Conservation (phyloP, 2,113 vertebrate genomes). For the Anarrhichthys ocellatus region DNA sequence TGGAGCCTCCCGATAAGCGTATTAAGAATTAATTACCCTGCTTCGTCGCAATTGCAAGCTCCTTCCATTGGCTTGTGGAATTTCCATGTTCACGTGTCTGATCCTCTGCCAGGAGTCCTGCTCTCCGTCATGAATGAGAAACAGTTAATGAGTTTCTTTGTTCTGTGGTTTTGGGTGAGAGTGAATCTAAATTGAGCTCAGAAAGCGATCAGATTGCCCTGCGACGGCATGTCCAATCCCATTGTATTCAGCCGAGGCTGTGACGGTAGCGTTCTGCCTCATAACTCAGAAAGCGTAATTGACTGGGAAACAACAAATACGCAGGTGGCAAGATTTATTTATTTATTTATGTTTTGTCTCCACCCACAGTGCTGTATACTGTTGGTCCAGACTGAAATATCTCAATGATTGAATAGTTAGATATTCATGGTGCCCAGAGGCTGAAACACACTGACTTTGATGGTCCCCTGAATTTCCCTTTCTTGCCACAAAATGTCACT, state of each 20-base stretch:
- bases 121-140: conserved; percentile 59
- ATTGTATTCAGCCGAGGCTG: conserved; percentile 28
- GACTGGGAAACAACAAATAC: conserved; percentile 11
- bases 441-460: not conserved
- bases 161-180: conserved; percentile 41
- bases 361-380: not conserved
- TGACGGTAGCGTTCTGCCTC: conserved; percentile 17
- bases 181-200: conserved; percentile 49
- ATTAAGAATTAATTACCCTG: conserved; percentile 79
- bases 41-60: conserved; percentile 61
- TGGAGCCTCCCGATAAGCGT: conserved; percentile 76
- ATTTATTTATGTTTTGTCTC: not conserved
- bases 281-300: conserved; percentile 27
- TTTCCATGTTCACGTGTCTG: conserved; percentile 57
- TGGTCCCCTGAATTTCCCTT: not conserved
- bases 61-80: conserved; percentile 55
- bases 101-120: conserved; percentile 68
- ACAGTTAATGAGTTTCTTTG: conserved; percentile 77
- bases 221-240: conserved; percentile 21
- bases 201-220: conserved; percentile 34
- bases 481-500: not conserved
- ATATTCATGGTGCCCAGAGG: not conserved
- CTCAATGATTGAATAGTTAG: not conserved
- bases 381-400: not conserved
- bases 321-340: not conserved